Evolutionary conservation across 2,797 vertebrate species (phyloP), one percentile per base, ranked within the genome.

Genomic region (Cephalopachus bancanus): DNA sequence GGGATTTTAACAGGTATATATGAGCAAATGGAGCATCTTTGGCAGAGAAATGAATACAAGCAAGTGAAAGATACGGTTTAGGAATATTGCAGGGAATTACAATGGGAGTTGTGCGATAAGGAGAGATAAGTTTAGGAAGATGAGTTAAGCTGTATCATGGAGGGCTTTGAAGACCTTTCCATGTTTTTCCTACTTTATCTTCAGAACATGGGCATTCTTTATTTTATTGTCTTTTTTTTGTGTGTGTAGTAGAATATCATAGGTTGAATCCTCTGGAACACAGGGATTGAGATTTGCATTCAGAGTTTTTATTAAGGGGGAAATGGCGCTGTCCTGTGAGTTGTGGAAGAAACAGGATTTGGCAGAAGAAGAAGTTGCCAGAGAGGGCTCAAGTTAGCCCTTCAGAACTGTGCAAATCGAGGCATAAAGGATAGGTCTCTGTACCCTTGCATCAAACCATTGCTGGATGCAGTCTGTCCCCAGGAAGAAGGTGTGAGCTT

Each of bases 91-190:
- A 7, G 44, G n/a, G 49, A 19, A 62, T 49, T 7, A 22, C 15
- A 1, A 5, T 4, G 19, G 14, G 9, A 4, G 1, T 16, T 67
- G 22, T 14, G 1, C 22, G 37, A 0, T 12, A 20, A 9, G 7
- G 78, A 19, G 65, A 44, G 20, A 37, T 26, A 17, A 28, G 9
- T 44, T 30, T 20, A 33, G 69, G 22, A 74, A 74, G 33, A 49
- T 49, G 67, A 2, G 71, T 24, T n/a, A 44, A 59, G 53, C n/a
- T 44, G 5, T 10, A 10, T 28, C 10, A 9, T 0, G 4, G 26
- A 62, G 84, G 59, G n/a, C n/a, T 19, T 15, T 6, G 57, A n/a
- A 11, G 59, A 20, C 30, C 28, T 49, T 71, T 28, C 9, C 19
- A 4, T 10, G 76, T 64, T 24, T 26, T n/a, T 76, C 19, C 20